Evolutionary conservation across 2,797 vertebrate genomes (phyloP).

Genomic region (Benthosema pterotum): DNA sequence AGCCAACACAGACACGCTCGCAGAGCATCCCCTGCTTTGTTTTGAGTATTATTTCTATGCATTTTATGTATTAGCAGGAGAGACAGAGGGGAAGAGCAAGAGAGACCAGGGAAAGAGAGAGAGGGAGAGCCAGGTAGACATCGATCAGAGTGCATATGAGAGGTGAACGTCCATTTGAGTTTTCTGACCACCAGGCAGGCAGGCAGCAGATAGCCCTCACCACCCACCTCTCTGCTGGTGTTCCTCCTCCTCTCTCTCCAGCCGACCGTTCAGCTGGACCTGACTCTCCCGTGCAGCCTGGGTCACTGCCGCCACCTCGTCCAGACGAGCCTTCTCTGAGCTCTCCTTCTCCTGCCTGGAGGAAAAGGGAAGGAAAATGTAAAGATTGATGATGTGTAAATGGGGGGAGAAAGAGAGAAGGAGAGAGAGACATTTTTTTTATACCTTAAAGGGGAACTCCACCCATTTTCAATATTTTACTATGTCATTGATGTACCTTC

Average conservation of each 20-base stretch:
- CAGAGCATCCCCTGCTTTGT: too few species aligned
- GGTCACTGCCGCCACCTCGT: slow-evolving; percentile 83
- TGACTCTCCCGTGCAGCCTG: slow-evolving; percentile 86
- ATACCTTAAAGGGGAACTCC: too few species aligned
- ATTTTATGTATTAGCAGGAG: too few species aligned
- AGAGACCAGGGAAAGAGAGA: too few species aligned
- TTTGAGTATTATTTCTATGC: too few species aligned
- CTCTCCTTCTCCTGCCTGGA: slow-evolving; percentile 88
- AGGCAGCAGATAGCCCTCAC: slow-evolving; percentile 78
- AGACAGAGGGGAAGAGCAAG: too few species aligned
- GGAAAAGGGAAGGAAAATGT: slow-evolving; percentile 26
- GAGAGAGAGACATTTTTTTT: slow-evolving; percentile 6
- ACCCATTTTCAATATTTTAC: too few species aligned
- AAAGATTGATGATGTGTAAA: slow-evolving; percentile 7
- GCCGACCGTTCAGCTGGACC: slow-evolving; percentile 87
- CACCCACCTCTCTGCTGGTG: slow-evolving; percentile 92
- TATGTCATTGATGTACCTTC: too few species aligned
- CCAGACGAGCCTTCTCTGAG: slow-evolving; percentile 81
- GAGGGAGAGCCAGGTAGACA: too few species aligned
- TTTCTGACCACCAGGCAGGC: background rate
- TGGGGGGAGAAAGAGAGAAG: background rate
- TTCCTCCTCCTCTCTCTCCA: slow-evolving; percentile 89
- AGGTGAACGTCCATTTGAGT: too few species aligned
- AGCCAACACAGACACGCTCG: too few species aligned
- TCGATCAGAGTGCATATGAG: too few species aligned